These are phyloP conservation scores for Rhingia campestris DNA, from an alignment of 2,888 invertebrate species.

Conservation along the genomic window DNA sequence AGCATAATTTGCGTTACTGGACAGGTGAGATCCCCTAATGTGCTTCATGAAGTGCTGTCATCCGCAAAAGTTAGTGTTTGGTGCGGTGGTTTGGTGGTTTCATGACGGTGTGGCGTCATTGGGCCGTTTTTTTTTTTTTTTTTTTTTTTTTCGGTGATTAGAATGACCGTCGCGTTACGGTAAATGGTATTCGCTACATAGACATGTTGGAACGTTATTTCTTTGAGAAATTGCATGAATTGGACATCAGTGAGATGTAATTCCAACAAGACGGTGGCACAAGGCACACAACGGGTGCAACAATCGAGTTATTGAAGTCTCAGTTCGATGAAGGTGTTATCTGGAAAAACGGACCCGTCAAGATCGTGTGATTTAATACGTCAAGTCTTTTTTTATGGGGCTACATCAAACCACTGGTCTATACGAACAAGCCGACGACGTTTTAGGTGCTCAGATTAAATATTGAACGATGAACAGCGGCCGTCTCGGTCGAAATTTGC, in stretches of 20 bases:
- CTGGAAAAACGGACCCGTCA: too few species aligned
- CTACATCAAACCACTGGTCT: too few species aligned
- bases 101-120: not conserved
- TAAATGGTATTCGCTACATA: conserved; percentile 2
- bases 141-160: not conserved
- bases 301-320: too few species aligned
- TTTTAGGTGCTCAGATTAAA: too few species aligned
- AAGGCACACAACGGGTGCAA: too few species aligned
- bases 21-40: not conserved
- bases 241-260: not conserved
- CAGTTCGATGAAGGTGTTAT: too few species aligned
- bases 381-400: too few species aligned
- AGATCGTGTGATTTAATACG: too few species aligned
- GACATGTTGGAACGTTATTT: not conserved
- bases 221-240: not conserved
- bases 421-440: too few species aligned
- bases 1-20: not conserved
- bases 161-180: not conserved
- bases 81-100: not conserved
- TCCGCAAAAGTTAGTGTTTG: not conserved
- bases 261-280: too few species aligned
- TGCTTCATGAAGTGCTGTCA: not conserved
- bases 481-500: too few species aligned
- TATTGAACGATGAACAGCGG: too few species aligned
- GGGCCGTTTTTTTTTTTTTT: conserved; percentile 1